phyloP scores from a whole-genome alignment of 1,140 invertebrate species.

The Drosophila funebris region DNA sequence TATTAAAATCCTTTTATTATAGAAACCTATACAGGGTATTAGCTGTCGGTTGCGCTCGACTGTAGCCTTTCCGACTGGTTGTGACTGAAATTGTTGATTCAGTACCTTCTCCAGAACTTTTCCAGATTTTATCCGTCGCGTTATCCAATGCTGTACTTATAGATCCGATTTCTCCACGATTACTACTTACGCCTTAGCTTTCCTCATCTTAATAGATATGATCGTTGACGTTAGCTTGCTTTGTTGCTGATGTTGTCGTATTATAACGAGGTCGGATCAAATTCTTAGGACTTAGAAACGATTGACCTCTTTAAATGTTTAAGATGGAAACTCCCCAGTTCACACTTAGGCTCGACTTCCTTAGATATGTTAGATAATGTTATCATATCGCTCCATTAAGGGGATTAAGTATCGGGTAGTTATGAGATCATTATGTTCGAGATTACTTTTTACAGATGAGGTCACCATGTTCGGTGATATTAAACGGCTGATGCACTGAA shows the following conservation, averaged over 20 bases:
- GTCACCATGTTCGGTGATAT: neutral
- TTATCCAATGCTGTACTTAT: neutral
- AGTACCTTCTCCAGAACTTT: neutral
- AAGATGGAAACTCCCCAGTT: too few species aligned
- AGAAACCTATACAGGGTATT: too few species aligned
- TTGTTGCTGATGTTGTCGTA: neutral
- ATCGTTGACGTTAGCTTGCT: neutral
- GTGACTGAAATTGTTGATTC: neutral
- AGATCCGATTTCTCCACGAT: neutral
- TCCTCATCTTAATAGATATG: neutral
- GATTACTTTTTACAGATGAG: neutral
- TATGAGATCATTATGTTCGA: neutral
- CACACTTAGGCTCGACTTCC: too few species aligned
- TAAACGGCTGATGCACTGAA: too few species aligned
- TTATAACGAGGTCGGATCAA: constrained; percentile 12
- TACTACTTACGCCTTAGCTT: neutral
- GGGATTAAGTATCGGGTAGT: neutral
- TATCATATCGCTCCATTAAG: too few species aligned
- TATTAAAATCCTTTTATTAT: too few species aligned
- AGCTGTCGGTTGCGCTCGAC: too few species aligned
- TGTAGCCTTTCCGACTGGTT: too few species aligned
- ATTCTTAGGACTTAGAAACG: too few species aligned
- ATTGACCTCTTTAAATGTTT: neutral
- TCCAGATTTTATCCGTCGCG: neutral
- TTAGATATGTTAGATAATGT: neutral